Conservation (phyloP, 2,113 vertebrate genomes). For the Brachirus orientalis region DNA sequence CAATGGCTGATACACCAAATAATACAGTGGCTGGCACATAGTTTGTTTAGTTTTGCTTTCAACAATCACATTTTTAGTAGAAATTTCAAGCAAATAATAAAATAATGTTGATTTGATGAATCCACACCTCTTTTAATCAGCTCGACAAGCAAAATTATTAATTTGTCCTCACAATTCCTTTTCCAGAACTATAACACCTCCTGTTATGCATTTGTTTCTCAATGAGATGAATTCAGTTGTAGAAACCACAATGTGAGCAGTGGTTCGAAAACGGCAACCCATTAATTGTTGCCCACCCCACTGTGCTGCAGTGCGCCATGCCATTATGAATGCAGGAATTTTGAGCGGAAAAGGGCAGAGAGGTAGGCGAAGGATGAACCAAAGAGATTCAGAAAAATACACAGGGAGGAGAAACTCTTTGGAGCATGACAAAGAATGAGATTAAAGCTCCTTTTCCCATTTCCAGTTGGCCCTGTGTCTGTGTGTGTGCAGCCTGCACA, state of each 20-base stretch:
- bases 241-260: slow-evolving; percentile 63
- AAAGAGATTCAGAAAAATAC: slow-evolving; percentile 73
- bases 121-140: not conserved
- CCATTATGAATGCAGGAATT: slow-evolving; percentile 64
- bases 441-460: slow-evolving; percentile 82
- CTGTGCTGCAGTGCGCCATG: slow-evolving; percentile 35
- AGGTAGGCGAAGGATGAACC: slow-evolving; percentile 74
- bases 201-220: slow-evolving; percentile 50
- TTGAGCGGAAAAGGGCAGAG: slow-evolving; percentile 74
- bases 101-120: not conserved
- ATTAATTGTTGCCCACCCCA: slow-evolving; percentile 70
- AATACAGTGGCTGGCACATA: not conserved
- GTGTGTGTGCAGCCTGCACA: slow-evolving; percentile 81
- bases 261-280: slow-evolving; percentile 65
- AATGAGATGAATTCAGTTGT: slow-evolving; percentile 59
- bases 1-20: slow-evolving; percentile 39
- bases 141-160: slow-evolving; percentile 8
- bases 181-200: slow-evolving; percentile 31
- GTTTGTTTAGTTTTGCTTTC: slow-evolving; percentile 18
- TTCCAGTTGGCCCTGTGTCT: slow-evolving; percentile 87
- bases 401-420: slow-evolving; percentile 75
- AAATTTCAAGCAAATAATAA: not conserved
- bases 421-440: slow-evolving; percentile 82
- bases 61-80: not conserved
- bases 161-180: slow-evolving; percentile 21